phyloP scores from a whole-genome alignment of 2,797 vertebrate species.

The Adelosebastes latens region DNA sequence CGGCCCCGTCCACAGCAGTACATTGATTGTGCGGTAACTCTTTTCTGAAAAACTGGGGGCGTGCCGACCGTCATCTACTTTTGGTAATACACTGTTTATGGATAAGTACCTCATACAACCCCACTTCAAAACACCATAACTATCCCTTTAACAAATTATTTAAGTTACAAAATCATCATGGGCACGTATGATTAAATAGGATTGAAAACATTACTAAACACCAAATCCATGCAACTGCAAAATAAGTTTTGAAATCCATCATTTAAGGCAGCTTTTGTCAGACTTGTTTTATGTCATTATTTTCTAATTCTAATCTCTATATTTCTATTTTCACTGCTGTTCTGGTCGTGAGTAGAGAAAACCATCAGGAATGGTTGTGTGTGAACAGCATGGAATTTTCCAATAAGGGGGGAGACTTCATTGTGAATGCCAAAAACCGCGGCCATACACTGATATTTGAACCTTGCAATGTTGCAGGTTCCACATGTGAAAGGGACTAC shows the following conservation, averaged over 20 bases:
- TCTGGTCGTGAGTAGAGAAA: slow-evolving; percentile 12
- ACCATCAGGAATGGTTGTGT: slow-evolving; percentile 30
- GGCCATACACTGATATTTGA: slow-evolving; percentile 41
- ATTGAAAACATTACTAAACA: not conserved
- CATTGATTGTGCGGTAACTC: too few relatives aligned
- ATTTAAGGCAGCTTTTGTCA: slow-evolving; percentile 3
- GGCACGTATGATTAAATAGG: not conserved
- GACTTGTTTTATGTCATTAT: slow-evolving; percentile 1
- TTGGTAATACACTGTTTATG: too few relatives aligned
- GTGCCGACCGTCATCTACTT: too few relatives aligned
- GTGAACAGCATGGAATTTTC: slow-evolving; percentile 56
- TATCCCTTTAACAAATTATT: not conserved
- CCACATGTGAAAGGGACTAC: slow-evolving; percentile 40
- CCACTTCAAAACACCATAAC: too few relatives aligned
- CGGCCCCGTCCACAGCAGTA: too few relatives aligned
- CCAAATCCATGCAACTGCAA: not conserved
- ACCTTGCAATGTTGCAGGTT: slow-evolving; percentile 57
- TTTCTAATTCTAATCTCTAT: not conserved
- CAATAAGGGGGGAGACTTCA: slow-evolving; percentile 27
- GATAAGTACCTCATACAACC: too few relatives aligned
- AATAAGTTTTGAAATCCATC: not conserved
- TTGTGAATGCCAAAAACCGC: slow-evolving; percentile 45
- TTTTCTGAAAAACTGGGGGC: too few relatives aligned
- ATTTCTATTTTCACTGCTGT: not conserved
- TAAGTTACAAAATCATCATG: not conserved